Evolutionary conservation across 2,797 vertebrate genomes (phyloP), one percentile per base, ranked within the genome.

Genomic region (Glossophaga mutica): DNA sequence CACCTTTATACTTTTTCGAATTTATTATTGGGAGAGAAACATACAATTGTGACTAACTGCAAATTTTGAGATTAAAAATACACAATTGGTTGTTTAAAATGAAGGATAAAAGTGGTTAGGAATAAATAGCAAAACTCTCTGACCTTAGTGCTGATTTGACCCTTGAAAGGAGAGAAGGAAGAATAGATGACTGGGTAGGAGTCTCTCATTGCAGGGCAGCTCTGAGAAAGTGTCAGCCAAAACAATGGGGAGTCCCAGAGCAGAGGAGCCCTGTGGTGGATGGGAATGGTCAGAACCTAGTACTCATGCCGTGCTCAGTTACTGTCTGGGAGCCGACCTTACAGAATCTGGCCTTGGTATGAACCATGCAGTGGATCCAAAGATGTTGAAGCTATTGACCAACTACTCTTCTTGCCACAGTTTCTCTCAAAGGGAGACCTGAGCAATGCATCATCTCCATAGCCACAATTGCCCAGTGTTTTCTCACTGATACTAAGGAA

Each of bases 11-110:
- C 94, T 98, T 95, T 98, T 98, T 94, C 98, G 96, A 96, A 97
- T 98, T 97, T 98, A 98, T 98, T 98, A 98, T 98, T 98, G 97
- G 94, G 96, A 98, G 98, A 97, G 97, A 97, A 98, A 98, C 95
- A 95, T 93, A 97, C 73, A 77, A 98, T 97, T 98, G 98, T 98
- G 98, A 98, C 98, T 97, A 97, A 92, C 97, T 96, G 98, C 95
- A 95, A 96, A 96, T 97, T 98, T 98, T 98, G 97, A 96, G 98
- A 98, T 98, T 98, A 98, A 98, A 98, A 96, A 85, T 98, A 96
- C 67, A 16, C 26, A 74, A 48, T 46, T 46, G 26, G 8, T 73
- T 44, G 71, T 76, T 48, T 98, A 96, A 98, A 79, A 65, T 55
- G 50, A 78, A 84, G 32, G 32, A 39, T 39, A 68, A 86, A 81